A percentile compares a stretch with the other conserved stretches of the same genome.
phyloP scores from a whole-genome alignment of 2,113 vertebrate species.

The Cephalopholis sonnerati region DNA sequence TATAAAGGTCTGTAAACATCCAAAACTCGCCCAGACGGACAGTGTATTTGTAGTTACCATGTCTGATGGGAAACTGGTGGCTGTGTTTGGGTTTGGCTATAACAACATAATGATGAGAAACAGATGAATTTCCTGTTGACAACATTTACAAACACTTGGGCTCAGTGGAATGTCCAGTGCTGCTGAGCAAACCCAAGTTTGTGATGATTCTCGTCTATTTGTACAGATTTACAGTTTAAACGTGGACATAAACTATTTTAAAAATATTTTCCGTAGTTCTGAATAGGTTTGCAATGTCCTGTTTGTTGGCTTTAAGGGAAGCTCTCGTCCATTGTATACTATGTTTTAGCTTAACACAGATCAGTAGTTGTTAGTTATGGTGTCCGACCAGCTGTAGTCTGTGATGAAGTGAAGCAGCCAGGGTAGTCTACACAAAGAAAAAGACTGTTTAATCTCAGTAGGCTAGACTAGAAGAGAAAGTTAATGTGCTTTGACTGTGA shows the following conservation, averaged over 20 bases:
- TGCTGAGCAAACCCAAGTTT: conserved; percentile 90
- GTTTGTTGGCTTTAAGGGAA: background rate
- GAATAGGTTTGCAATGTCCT: background rate
- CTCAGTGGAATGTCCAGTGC: conserved; percentile 77
- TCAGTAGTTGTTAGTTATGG: conserved; percentile 35
- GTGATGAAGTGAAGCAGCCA: background rate
- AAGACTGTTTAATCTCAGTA: conserved; percentile 55
- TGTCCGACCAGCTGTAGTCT: background rate
- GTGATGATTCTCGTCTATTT: conserved; percentile 83
- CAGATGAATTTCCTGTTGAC: conserved; percentile 79
- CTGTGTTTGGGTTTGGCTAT: too few relatives aligned
- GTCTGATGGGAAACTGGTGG: conserved; percentile 86
- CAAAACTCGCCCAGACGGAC: conserved; percentile 85
- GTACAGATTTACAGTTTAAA: conserved; percentile 68
- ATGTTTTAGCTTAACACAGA: conserved; percentile 60
- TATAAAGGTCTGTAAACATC: conserved; percentile 80
- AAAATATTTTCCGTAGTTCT: too few relatives aligned
- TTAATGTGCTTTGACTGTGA: background rate
- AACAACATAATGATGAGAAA: background rate
- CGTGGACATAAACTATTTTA: background rate
- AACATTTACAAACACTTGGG: conserved; percentile 84
- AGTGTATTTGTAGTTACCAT: conserved; percentile 91
- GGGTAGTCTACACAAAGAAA: conserved; percentile 80
- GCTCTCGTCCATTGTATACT: background rate
- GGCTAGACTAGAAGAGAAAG: too few relatives aligned